Conservation (phyloP, 2,797 vertebrate genomes). For the Gouania willdenowi region DNA sequence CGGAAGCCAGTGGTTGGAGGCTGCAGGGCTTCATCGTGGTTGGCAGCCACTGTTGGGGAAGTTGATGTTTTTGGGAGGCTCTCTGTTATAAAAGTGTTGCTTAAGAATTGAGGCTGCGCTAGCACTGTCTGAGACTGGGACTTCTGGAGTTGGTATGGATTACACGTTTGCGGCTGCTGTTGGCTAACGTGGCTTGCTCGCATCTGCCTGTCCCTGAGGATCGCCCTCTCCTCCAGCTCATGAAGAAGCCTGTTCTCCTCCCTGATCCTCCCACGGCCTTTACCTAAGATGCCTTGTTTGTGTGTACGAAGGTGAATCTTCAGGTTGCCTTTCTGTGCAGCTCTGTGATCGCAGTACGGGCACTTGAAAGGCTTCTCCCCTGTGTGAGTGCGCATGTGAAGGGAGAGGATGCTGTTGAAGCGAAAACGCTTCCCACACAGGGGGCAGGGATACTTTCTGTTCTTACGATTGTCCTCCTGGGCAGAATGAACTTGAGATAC, state of each 20-base stretch:
- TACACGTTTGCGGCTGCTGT: slow-evolving; percentile 69
- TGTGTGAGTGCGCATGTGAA: slow-evolving; percentile 99
- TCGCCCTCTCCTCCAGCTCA: slow-evolving; percentile 95
- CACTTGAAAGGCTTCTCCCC: slow-evolving; percentile 99
- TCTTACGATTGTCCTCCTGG: slow-evolving; percentile 92
- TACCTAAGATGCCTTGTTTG: slow-evolving; percentile 95
- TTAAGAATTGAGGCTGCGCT: slow-evolving; percentile 30
- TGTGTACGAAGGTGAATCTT: slow-evolving; percentile 99
- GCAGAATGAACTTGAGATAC: slow-evolving; percentile 90
- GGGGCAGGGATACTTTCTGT: slow-evolving; percentile 96
- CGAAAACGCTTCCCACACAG: slow-evolving; percentile 97
- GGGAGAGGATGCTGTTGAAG: slow-evolving; percentile 97
- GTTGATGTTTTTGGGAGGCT: slow-evolving; percentile 73
- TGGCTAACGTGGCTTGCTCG: slow-evolving; percentile 69
- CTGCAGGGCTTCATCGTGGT: slow-evolving; percentile 78
- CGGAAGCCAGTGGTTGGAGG: slow-evolving; percentile 83
- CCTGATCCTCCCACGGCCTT: slow-evolving; percentile 91
- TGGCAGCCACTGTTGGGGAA: slow-evolving; percentile 78
- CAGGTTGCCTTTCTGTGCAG: slow-evolving; percentile 97
- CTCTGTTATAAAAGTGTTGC: slow-evolving; percentile 74
- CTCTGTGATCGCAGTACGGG: slow-evolving; percentile 97
- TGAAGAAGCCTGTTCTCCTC: slow-evolving; percentile 95
- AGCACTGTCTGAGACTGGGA: slow-evolving; percentile 67
- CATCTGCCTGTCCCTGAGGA: slow-evolving; percentile 92
- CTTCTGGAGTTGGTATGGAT: slow-evolving; percentile 60